Base-by-base conservation (phyloP, 1,140 invertebrate genomes). In the Sesamia nonagrioides region DNA sequence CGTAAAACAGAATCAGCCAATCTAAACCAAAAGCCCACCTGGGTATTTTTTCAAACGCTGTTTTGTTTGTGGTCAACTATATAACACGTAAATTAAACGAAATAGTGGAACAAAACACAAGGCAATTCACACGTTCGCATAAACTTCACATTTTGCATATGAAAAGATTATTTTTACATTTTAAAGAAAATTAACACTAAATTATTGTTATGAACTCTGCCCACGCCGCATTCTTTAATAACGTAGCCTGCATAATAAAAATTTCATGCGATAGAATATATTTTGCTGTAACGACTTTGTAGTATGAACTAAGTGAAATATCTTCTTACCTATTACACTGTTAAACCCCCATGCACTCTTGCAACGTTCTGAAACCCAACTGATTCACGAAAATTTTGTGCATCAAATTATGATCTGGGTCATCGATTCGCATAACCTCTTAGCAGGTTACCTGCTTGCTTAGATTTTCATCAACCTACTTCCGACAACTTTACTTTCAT, bases 321-420 rank as follows among this genome's bases (percentile, higher is more conserved):
- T 54, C 7, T 52, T 52, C 17, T 17, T 33, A 21, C 21, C 54
- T 56, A 13, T 27, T 3, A 56, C 54, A 56, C 54, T 56, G 37
- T 33, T n/a, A 21, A n/a, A 42, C n/a, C 5, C 56, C 37, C 37
- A 66, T 40, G 37, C 61, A 66, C 37, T 21, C 37, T 66, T 66
- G 61, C 17, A 42, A 66, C 37, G 37, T 66, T 40, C 37, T 42
- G 3, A 66, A 66, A 66, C 37, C 4, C 17, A 40, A 66, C 61
- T 66, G 61, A 42, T 42, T n/a, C 61, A 66, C 61, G 61, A 66
- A 40, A 18, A 42, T 42, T 66, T 66, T 9, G 61, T 66, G 11
- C 37, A 66, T 66, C 61, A 66, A 69, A 50, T 68, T 68, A 6
- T 68, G 42, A 69, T 50, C 66, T 69, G 66, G 66, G 66, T 69